phyloP scores from a whole-genome alignment of 1,140 invertebrate species.

The Eurosta solidaginis region DNA sequence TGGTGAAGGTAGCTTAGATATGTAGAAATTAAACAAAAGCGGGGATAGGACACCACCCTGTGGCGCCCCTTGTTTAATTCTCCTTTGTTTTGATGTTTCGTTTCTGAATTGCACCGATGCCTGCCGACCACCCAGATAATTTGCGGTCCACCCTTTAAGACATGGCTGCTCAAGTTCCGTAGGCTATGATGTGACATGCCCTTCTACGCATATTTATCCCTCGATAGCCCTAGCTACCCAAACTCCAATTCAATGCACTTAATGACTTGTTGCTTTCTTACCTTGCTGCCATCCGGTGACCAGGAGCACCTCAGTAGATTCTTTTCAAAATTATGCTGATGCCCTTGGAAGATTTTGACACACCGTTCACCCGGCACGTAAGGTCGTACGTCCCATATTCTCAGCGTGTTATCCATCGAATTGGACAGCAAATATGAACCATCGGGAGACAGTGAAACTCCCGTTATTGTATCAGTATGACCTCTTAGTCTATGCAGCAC shows the following conservation, averaged over 20 bases:
- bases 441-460: slow-evolving; percentile 88
- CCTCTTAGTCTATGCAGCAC: slow-evolving; percentile 83
- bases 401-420: slow-evolving; percentile 93
- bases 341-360: slow-evolving; percentile 89
- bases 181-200: too few relatives aligned
- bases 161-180: too few relatives aligned
- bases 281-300: slow-evolving; percentile 85
- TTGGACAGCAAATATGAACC: slow-evolving; percentile 95
- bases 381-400: slow-evolving; percentile 81
- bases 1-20: too few relatives aligned
- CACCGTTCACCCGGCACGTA: slow-evolving; percentile 89
- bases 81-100: too few relatives aligned
- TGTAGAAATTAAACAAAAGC: too few relatives aligned
- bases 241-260: not conserved
- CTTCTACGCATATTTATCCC: too few relatives aligned
- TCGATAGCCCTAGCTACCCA: too few relatives aligned
- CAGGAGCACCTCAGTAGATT: slow-evolving; percentile 87
- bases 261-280: slow-evolving; percentile 54
- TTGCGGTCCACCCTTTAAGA: too few relatives aligned
- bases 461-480: slow-evolving; percentile 94
- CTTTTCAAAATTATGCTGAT: slow-evolving; percentile 99
- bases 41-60: too few relatives aligned
- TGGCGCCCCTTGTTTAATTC: too few relatives aligned
- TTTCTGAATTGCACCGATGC: too few relatives aligned
- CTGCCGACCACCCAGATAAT: too few relatives aligned